Evolutionary conservation across 2,888 invertebrate species (phyloP), one percentile per base, ranked within the genome.

Genomic region (Drosophila gaucha): DNA sequence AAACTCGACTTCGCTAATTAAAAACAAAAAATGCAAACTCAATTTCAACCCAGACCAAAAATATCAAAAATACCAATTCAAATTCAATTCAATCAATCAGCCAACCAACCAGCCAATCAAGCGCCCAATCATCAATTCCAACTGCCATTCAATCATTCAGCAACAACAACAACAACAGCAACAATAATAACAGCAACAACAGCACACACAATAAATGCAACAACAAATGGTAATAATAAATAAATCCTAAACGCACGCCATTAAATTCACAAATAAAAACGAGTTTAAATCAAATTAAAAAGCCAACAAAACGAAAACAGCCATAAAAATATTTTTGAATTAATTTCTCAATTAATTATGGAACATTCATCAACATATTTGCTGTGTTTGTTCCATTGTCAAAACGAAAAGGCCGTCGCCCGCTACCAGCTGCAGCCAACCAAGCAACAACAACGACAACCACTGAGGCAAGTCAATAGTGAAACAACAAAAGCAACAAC

Each of bases 341-440:
- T 63, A 46, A 59, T 66, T 80, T 74, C 31, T 63, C 35, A 62
- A 79, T 72, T 88, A 87, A 87, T 86, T 88, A 88, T 87, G 87
- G 88, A 87, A 87, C 84, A 86, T 82, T 86, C 74, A 86, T 87
- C 82, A 80, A 84, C 82, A 77, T 59, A 74, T 74, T 71, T 78
- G 84, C 84, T 86, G 86, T 82, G 78, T 79, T 74, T 88, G 78
- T 87, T 86, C 66, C 75, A 80, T 72, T 79, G 64, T 56, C 64
- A 80, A 80, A 78, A 68, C 85, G 49, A 85, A 75, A 78, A 86
- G 66, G 82, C 54, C 50, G 69, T 66, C 75, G 72, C 66, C 72
- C 72, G 72, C 59, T 80, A 74, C 43, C 85, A 86, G 80, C 74
- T 76, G 62, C 80, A 76, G 55, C 51, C 43, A 55, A 38, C 49